These are phyloP conservation scores for Bufo bufo DNA, from an alignment of 2,113 vertebrate genomes.

Conservation along the genomic window DNA sequence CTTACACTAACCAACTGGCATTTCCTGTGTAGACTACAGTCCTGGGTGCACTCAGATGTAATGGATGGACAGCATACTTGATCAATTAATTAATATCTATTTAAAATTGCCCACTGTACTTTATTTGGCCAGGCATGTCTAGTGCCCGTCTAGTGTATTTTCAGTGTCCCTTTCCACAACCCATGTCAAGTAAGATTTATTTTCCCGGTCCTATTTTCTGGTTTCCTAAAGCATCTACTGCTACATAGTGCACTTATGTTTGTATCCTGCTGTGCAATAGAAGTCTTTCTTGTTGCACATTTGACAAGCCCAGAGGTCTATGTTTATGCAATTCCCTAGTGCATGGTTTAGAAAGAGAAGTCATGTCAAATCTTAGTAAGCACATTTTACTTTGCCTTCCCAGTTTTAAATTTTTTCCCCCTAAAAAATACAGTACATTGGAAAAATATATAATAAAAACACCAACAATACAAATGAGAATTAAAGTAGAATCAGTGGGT, in stretches of 20 bases:
- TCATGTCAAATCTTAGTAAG: not conserved
- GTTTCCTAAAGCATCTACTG: not conserved
- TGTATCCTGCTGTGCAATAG: not conserved
- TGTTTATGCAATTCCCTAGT: not conserved
- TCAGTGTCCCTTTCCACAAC: not conserved
- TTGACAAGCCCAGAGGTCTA: not conserved
- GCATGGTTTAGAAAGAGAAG: not conserved
- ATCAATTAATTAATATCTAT: too few species aligned
- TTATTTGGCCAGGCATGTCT: not conserved
- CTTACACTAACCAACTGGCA: too few species aligned
- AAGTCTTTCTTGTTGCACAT: not conserved
- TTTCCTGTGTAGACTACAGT: too few species aligned
- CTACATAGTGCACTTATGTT: not conserved
- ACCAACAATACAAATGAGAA: not conserved
- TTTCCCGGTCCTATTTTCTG: not conserved
- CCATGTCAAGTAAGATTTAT: not conserved
- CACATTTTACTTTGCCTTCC: not conserved
- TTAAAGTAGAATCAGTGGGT: not conserved
- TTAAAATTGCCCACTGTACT: not conserved
- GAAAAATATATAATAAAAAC: not conserved
- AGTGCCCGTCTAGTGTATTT: not conserved
- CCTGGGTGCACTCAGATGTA: too few species aligned
- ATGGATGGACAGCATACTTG: too few species aligned
- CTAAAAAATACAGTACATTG: not conserved
- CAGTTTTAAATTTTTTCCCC: not conserved